Evolutionary conservation across 2,113 vertebrate genomes (phyloP), one percentile per base, ranked within the genome.

Genomic region (Mesembrinibis cayennensis): DNA sequence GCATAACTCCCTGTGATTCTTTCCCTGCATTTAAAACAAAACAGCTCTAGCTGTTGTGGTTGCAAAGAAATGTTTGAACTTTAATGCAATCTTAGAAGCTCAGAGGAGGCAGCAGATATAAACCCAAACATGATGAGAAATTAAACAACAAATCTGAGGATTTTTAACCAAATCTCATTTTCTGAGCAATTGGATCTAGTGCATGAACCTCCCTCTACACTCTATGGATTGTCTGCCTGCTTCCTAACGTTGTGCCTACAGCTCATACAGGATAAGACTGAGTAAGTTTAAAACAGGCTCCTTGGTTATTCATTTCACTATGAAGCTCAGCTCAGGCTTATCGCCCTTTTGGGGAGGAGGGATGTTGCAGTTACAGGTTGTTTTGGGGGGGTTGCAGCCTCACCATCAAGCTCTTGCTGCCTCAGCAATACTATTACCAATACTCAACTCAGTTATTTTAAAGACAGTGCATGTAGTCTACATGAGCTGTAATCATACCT

Each of bases 51-150:
- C 65, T 91, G 83, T 58, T 87, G 91, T 38, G 83, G 94, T 76
- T 97, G 78, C 65, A 85, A 38, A 76, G 81, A 94, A 94, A 95
- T 5, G 2, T 89, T 85, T 89, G 91, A 92, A 96, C 79, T 93
- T 81, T 49, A 93, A 76, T 16, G 36, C 52, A 72, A 85, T 82
- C 89, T 70, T 25, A 55, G 81, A 55, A 85, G 89, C 91, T 87
- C 81, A 77, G 58, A 91, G 84, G 38, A 95, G 58, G 87, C 8
- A 0, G 82, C 42, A 90, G 96, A 87, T 88, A 96, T 22, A 96
- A 97, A 93, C 63, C 71, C 88, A 94, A 93, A 93, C 82, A 94
- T 6, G 62, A 96, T 81, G 88, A 86, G 95, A 94, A 97, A 96
- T 87, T 95, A 96, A 93, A 73, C 82, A 92, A 86, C 74, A 92